Base-by-base conservation (phyloP, 1,140 invertebrate species). In the Musca vetustissima region DNA sequence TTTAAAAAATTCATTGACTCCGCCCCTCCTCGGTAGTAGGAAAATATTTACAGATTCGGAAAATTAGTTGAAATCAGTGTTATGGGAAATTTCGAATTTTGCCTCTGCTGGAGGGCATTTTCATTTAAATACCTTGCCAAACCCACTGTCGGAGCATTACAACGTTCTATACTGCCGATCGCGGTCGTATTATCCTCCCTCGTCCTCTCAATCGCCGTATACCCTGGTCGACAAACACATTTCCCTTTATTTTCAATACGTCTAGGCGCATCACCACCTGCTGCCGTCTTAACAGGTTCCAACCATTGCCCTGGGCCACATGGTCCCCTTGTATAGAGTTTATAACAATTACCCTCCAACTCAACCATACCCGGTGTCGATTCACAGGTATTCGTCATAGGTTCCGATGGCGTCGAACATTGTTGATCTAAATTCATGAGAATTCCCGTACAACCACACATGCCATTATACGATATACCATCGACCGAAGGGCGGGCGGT, bases 381-480 rank as follows among this genome's bases (percentile, higher is more conserved):
- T 7, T 87, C 86, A 71, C 90, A 91, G 9, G 83, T 75, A 74
- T 78, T 79, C 47, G 78, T 77, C 78, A 84, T 77, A 15, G 79
- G 73, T 14, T 77, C 76, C 15, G 71, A 69, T 19, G 68, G 53
- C 48, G 66, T 73, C 32, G 75, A 68, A 64, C 82, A 83, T 59
- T 79, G 73, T 66, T 83, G 80, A 50, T 83, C 81, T 48, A 83
- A 70, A 67, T 80, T 81, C 36, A 72, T 78, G 11, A 83, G 74
- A 22, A 82, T 75, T 2, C 79, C 85, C 0, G 85, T 86, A 73
- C 92, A 93, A 3, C 88, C 89, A 71, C 92, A 94, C 4, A 91
- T 86, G 0, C 92, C 92, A 67, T 92, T 91, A 74, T 92, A 93
- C n/a, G 91, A 91, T 17, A 93, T 86, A 0, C 92, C 92, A 72